A percentile compares a stretch with the other conserved stretches of the same genome.
Conservation (phyloP, 2,797 vertebrate genomes). For the Periophthalmus magnuspinnatus region DNA sequence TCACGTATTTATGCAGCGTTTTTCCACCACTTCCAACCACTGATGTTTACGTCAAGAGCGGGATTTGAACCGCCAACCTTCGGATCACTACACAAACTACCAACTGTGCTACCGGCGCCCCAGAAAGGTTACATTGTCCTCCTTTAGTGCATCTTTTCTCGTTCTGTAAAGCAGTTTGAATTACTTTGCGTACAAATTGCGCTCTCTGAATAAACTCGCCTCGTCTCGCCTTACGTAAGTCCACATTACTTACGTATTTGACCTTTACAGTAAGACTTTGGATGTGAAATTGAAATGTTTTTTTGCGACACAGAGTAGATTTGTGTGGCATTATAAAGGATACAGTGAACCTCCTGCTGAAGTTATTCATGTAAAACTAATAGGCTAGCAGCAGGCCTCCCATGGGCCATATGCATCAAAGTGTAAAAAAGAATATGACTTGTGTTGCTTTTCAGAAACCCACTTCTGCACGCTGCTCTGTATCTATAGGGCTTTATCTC, state of each 20-base stretch:
- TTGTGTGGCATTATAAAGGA: slow-evolving; percentile 16
- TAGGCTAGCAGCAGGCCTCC: slow-evolving; percentile 47
- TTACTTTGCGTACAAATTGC: too few species aligned
- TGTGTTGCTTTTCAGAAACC: slow-evolving; percentile 9
- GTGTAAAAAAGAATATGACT: slow-evolving; percentile 15
- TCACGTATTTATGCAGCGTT: too few species aligned
- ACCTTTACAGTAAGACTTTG: neutral
- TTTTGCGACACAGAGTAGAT: slow-evolving; percentile 16
- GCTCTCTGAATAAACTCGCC: too few species aligned
- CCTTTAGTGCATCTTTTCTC: too few species aligned
- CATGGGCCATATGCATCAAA: slow-evolving; percentile 34
- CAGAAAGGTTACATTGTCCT: too few species aligned
- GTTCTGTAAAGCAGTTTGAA: too few species aligned
- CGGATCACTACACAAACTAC: too few species aligned
- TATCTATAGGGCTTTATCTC: neutral
- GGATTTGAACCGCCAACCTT: too few species aligned
- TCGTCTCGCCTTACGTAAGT: too few species aligned
- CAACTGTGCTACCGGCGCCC: too few species aligned
- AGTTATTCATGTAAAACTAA: slow-evolving; percentile 59
- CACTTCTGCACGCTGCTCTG: neutral
- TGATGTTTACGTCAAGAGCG: too few species aligned
- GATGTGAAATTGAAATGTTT: neutral
- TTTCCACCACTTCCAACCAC: too few species aligned
- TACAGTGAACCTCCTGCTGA: slow-evolving; percentile 42
- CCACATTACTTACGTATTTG: neutral